phyloP scores from a whole-genome alignment of 1,140 invertebrate species.

The Hypsibius dujardini region DNA sequence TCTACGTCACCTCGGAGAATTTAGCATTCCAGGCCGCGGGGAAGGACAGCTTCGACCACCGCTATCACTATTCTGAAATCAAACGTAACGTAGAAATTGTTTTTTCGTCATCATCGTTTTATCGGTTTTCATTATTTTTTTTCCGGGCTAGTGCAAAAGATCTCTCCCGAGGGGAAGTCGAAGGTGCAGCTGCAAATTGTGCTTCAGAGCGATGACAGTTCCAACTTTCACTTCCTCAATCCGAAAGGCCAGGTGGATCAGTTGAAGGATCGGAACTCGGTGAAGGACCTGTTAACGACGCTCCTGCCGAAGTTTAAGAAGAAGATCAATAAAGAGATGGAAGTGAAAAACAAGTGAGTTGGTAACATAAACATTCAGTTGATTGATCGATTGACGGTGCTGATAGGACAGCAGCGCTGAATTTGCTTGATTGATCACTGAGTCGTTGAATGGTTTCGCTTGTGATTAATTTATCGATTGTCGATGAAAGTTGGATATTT shows the following conservation, averaged over 20 bases:
- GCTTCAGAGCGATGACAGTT: slow-evolving; percentile 73
- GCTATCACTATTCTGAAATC: slow-evolving; percentile 83
- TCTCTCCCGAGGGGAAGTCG: slow-evolving; percentile 89
- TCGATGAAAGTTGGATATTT: too few relatives aligned
- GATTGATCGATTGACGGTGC: too few relatives aligned
- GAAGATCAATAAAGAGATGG: slow-evolving; percentile 70
- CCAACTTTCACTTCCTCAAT: slow-evolving; percentile 95
- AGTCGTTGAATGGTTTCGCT: too few relatives aligned
- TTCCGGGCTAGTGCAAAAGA: slow-evolving; percentile 65
- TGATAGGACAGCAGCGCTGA: too few relatives aligned
- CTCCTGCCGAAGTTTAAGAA: slow-evolving; percentile 83
- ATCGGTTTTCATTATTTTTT: slow-evolving; percentile 22
- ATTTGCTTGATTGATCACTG: too few relatives aligned
- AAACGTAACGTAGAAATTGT: slow-evolving; percentile 46
- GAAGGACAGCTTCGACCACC: slow-evolving; percentile 74
- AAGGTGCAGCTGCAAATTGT: slow-evolving; percentile 98
- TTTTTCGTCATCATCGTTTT: slow-evolving; percentile 16
- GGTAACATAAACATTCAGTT: too few relatives aligned
- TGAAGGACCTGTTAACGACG: slow-evolving; percentile 77
- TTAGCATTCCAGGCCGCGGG: slow-evolving; percentile 80
- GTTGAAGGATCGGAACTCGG: slow-evolving; percentile 69
- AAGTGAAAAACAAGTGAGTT: slow-evolving; percentile 37
- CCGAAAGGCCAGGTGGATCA: slow-evolving; percentile 58
- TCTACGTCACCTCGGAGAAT: slow-evolving; percentile 86
- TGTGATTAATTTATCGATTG: too few relatives aligned